Conservation (phyloP, 2,888 invertebrate species). For the Megalurothrips usitatus region DNA sequence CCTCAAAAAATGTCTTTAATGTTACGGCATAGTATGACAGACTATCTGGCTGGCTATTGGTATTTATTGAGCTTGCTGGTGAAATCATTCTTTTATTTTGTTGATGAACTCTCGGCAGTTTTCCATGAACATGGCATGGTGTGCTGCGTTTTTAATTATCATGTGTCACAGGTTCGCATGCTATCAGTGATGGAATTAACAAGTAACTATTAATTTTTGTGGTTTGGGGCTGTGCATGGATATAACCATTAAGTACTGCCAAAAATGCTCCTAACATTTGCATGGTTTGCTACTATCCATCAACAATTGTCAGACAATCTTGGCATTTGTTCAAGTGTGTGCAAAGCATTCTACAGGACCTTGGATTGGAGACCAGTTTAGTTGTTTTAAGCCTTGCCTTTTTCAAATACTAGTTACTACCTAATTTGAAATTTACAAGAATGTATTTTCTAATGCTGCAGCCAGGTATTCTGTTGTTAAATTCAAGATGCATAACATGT, state of each 20-base stretch:
- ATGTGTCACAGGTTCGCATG: background rate
- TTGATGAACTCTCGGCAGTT: background rate
- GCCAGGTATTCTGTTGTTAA: background rate
- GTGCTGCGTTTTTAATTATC: background rate
- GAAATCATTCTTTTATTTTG: constrained; percentile 17
- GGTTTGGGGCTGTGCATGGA: background rate
- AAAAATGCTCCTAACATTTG: background rate
- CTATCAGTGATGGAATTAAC: background rate
- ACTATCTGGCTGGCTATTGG: background rate
- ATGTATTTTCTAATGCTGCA: background rate
- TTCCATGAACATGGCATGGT: background rate
- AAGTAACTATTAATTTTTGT: background rate
- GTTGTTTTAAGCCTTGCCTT: no score
- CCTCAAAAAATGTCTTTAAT: background rate
- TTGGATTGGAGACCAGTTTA: no score
- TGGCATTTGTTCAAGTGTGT: no score
- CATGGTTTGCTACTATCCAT: background rate
- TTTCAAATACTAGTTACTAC: no score
- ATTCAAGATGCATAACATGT: background rate
- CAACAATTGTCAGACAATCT: no score
- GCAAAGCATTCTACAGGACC: no score
- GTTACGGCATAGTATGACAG: background rate
- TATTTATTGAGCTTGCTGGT: background rate
- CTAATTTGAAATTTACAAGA: background rate
- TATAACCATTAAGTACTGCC: background rate